Conservation (phyloP, 2,888 invertebrate genomes). For the Mythimna lalbum region DNA sequence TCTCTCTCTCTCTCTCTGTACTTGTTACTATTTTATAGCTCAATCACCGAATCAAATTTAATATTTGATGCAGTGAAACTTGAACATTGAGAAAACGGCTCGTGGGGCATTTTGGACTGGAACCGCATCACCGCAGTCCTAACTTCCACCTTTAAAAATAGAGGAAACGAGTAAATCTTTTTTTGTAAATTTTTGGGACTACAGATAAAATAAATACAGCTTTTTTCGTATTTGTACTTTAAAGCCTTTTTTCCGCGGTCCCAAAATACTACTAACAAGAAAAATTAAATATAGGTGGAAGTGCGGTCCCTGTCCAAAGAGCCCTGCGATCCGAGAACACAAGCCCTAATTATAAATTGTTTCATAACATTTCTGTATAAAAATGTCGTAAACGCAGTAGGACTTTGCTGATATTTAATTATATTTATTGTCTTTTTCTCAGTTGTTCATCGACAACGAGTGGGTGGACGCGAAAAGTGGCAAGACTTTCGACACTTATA, state of each 20-base stretch:
- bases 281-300: too few species aligned
- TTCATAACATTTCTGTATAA: not conserved
- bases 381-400: not conserved
- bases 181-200: too few species aligned
- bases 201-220: too few species aligned
- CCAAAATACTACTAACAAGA: too few species aligned
- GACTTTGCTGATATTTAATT: not conserved
- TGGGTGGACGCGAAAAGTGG: slow-evolving; percentile 94
- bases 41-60: not conserved
- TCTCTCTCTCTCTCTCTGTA: not conserved
- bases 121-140: too few species aligned
- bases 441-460: slow-evolving; percentile 83
- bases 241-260: too few species aligned
- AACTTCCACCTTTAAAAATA: too few species aligned
- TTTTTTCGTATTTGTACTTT: too few species aligned
- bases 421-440: slow-evolving; percentile 21
- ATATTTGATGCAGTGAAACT: not conserved
- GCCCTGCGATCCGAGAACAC: not conserved
- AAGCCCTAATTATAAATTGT: not conserved
- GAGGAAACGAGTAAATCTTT: too few species aligned
- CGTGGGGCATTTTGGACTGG: too few species aligned
- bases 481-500: slow-evolving; percentile 95
- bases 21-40: not conserved
- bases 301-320: too few species aligned
- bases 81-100: not conserved